phyloP scores from a whole-genome alignment of 2,888 invertebrate species.

The Oasisia sp. region DNA sequence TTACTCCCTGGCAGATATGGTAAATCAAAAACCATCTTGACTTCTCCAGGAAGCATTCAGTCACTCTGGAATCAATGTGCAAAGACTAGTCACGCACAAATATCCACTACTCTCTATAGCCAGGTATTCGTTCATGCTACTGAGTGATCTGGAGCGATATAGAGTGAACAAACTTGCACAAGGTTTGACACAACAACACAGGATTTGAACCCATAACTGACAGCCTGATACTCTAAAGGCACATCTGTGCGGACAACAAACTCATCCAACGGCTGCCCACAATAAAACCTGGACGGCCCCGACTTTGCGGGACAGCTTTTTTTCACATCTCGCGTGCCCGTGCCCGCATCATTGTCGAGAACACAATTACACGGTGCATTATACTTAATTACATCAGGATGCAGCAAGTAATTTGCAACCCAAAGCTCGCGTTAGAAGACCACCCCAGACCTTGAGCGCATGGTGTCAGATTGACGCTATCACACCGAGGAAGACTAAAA shows the following conservation, averaged over 20 bases:
- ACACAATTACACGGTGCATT: constrained; percentile 1
- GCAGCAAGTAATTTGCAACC: background rate
- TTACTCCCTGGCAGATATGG: too few species aligned
- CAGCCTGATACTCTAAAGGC: background rate
- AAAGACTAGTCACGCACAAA: too few species aligned
- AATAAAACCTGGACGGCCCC: background rate
- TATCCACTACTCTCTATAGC: too few species aligned
- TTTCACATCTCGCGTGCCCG: background rate
- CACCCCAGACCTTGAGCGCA: background rate
- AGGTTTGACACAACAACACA: too few species aligned
- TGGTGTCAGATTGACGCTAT: background rate
- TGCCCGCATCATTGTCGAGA: constrained; percentile 8
- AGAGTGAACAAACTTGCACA: too few species aligned
- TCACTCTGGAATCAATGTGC: too few species aligned
- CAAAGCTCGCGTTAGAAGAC: background rate
- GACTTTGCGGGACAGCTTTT: background rate
- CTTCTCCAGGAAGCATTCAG: too few species aligned
- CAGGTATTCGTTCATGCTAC: too few species aligned
- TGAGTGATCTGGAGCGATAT: too few species aligned
- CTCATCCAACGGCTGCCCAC: background rate
- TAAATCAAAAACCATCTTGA: too few species aligned
- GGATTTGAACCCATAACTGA: too few species aligned
- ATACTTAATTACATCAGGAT: background rate
- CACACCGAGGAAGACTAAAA: background rate
- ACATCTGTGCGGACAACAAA: background rate